phyloP scores from a whole-genome alignment of 2,888 invertebrate genomes.

The Zele albiditarsus region DNA sequence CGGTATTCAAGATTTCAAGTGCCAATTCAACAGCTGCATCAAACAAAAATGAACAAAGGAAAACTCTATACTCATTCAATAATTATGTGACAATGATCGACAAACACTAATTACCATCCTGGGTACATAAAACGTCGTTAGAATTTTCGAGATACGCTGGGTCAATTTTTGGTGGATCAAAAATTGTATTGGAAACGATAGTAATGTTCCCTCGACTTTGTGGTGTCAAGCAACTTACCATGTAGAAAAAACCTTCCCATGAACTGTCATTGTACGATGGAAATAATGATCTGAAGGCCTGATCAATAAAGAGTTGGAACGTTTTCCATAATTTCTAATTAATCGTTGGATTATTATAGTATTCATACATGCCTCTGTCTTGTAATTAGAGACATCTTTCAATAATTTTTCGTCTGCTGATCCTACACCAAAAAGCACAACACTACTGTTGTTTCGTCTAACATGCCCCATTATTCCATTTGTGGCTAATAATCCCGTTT shows the following conservation, averaged over 20 bases:
- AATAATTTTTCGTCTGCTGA: slow-evolving; percentile 80
- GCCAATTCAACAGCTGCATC: slow-evolving; percentile 77
- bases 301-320: slow-evolving; percentile 47
- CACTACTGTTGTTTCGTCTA: slow-evolving; percentile 72
- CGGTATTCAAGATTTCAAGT: slow-evolving; percentile 74
- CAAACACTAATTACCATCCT: slow-evolving; percentile 73
- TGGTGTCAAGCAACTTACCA: slow-evolving; percentile 81
- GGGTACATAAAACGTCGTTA: slow-evolving; percentile 79
- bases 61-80: neutral
- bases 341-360: neutral
- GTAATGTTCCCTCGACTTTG: slow-evolving; percentile 81
- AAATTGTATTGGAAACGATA: slow-evolving; percentile 76
- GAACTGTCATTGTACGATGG: slow-evolving; percentile 78
- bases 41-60: slow-evolving; percentile 11
- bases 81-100: neutral
- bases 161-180: slow-evolving; percentile 80
- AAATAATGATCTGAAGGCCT: slow-evolving; percentile 80
- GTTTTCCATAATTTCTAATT: slow-evolving; percentile 17
- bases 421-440: slow-evolving; percentile 81
- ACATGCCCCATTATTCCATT: slow-evolving; percentile 80
- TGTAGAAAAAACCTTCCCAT: slow-evolving; percentile 81
- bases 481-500: slow-evolving; percentile 75
- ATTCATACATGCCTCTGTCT: slow-evolving; percentile 73
- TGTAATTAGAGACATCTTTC: slow-evolving; percentile 80
- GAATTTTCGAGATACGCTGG: slow-evolving; percentile 81